Conservation (phyloP, 2,888 invertebrate species). For the Keiferia lycopersicella region DNA sequence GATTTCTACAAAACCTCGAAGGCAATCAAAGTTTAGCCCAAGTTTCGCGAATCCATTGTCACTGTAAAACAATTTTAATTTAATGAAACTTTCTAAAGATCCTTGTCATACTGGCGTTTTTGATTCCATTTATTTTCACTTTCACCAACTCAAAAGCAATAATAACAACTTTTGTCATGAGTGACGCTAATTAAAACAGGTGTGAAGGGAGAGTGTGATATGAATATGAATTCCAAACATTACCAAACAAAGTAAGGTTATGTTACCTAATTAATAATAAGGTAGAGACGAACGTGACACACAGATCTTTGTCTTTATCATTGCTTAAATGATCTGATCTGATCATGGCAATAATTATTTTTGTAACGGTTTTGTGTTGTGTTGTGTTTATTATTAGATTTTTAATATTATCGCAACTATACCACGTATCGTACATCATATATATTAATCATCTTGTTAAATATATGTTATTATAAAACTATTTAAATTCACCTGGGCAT, state of each 20-base stretch:
- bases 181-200: constrained; percentile 1
- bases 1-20: not conserved
- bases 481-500: too few species aligned
- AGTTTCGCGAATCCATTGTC: not conserved
- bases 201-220: constrained; percentile 1
- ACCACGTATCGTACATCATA: too few species aligned
- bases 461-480: too few species aligned
- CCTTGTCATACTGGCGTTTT: not conserved
- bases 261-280: not conserved
- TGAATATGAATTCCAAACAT: not conserved
- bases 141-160: too few species aligned
- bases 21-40: not conserved
- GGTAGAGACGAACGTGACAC: too few species aligned
- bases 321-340: too few species aligned
- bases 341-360: too few species aligned
- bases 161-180: constrained; percentile 5
- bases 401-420: too few species aligned
- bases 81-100: not conserved
- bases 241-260: not conserved
- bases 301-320: too few species aligned
- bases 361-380: too few species aligned
- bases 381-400: too few species aligned
- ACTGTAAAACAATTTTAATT: constrained; percentile 2
- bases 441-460: too few species aligned
- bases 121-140: not conserved